phyloP scores from a whole-genome alignment of 2,888 invertebrate species.

The Syrista parreyssii region DNA sequence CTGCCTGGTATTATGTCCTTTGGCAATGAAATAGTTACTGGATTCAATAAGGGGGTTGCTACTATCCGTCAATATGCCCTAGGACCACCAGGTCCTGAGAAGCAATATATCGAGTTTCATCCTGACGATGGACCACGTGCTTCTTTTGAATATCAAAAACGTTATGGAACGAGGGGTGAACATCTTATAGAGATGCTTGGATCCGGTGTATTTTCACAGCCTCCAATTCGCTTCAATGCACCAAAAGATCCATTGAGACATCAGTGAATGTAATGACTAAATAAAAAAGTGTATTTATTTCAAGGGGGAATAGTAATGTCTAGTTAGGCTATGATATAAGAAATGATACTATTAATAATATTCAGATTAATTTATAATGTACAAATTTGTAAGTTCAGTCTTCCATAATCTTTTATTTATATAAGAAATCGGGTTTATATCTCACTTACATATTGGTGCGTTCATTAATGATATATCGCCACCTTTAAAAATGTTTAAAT shows the following conservation, averaged over 20 bases:
- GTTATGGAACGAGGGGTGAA: slow-evolving; percentile 50
- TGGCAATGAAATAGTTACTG: background rate
- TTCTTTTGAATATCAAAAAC: slow-evolving; percentile 34
- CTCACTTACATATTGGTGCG: background rate
- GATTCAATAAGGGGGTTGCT: background rate
- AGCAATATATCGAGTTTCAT: slow-evolving; percentile 30
- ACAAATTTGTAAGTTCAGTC: background rate
- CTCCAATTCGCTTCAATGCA: background rate
- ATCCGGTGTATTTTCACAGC: slow-evolving; percentile 22
- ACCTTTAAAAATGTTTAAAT: background rate
- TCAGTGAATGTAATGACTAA: background rate
- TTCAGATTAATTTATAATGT: background rate
- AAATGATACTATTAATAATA: background rate
- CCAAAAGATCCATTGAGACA: background rate
- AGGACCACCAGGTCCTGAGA: slow-evolving; percentile 1
- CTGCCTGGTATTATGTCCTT: background rate
- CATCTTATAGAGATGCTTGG: slow-evolving; percentile 48
- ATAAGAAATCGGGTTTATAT: background rate
- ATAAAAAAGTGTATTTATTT: background rate
- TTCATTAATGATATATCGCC: background rate
- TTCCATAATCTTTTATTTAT: background rate
- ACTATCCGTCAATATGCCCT: background rate
- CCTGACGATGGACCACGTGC: slow-evolving; percentile 42
- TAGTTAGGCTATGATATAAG: too few species aligned
- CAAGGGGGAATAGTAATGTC: too few species aligned